Percentiles rank a stretch among this genome's conserved stretches.
These are phyloP conservation scores for Berghia stephanieae DNA, from an alignment of 1,140 invertebrate genomes.

Conservation along the genomic window DNA sequence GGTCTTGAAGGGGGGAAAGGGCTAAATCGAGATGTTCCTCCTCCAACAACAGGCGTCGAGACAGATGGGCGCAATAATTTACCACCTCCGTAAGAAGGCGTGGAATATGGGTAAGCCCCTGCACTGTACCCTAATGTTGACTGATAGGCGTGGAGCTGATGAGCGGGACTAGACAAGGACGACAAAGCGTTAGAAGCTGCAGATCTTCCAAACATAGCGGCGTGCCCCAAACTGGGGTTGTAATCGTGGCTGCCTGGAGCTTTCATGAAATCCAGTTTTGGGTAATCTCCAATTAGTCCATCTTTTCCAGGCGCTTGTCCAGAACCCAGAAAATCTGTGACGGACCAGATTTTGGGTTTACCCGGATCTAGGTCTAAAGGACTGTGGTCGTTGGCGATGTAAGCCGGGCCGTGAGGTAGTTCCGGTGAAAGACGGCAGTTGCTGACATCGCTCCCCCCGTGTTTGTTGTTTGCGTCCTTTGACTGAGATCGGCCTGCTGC, in stretches of 20 bases:
- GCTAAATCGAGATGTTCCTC: constrained; percentile 21
- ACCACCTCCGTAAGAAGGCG: constrained; percentile 26
- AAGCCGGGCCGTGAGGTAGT: constrained; percentile 24
- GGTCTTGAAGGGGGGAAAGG: constrained; percentile 20
- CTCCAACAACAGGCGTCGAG: neutral
- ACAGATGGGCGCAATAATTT: constrained; percentile 23
- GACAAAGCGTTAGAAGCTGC: constrained; percentile 13
- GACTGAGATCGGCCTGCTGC: neutral
- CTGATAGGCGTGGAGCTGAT: constrained; percentile 26
- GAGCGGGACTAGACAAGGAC: neutral
- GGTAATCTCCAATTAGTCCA: neutral
- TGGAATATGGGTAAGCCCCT: constrained; percentile 21
- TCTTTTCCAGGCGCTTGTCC: constrained; percentile 16
- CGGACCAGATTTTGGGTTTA: constrained; percentile 47
- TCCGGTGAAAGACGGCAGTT: constrained; percentile 24
- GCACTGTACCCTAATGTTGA: constrained; percentile 23
- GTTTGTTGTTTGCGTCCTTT: neutral
- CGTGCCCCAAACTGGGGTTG: neutral
- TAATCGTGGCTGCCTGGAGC: neutral
- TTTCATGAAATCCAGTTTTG: constrained; percentile 17
- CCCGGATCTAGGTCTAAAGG: constrained; percentile 35
- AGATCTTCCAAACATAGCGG: constrained; percentile 4
- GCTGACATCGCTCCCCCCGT: constrained; percentile 15
- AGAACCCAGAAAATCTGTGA: constrained; percentile 39
- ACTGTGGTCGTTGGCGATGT: constrained; percentile 28